phyloP scores from a whole-genome alignment of 2,888 invertebrate species.

The Acleris holmiana region DNA sequence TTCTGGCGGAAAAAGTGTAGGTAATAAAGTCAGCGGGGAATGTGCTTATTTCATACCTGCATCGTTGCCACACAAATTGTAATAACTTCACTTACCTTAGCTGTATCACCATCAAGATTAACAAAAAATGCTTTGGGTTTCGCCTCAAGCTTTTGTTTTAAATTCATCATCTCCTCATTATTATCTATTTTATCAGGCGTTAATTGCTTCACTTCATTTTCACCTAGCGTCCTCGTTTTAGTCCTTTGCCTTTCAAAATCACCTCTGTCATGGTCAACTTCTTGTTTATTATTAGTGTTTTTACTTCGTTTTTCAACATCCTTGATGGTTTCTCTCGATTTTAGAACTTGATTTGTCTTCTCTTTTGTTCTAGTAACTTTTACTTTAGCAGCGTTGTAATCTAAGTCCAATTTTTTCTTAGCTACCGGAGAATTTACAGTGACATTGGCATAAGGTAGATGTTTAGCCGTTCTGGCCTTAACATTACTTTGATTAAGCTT shows the following conservation, averaged over 20 bases:
- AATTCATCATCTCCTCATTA: conserved; percentile 68
- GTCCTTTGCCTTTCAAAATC: conserved; percentile 56
- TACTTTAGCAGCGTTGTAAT: conserved; percentile 10
- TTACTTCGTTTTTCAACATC: conserved; percentile 13
- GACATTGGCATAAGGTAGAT: conserved; percentile 55
- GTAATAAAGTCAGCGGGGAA: no score
- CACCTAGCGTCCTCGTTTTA: conserved; percentile 74
- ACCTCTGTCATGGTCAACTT: conserved; percentile 40
- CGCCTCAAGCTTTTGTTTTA: conserved; percentile 59
- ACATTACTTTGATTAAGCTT: conserved; percentile 43
- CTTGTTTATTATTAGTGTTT: conserved; percentile 38
- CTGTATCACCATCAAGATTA: conserved; percentile 57
- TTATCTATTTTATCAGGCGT: conserved; percentile 63
- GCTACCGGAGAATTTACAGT: conserved; percentile 68
- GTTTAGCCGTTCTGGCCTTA: conserved; percentile 45
- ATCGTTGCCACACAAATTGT: not conserved
- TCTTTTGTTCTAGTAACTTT: conserved; percentile 4
- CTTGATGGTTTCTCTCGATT: conserved; percentile 37
- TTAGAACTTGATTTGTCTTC: conserved; percentile 39
- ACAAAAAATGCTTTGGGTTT: conserved; percentile 74
- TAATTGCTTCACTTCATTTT: conserved; percentile 71
- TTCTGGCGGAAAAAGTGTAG: no score
- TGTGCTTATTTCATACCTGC: no score
- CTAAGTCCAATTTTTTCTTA: conserved; percentile 43
- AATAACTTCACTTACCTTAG: conserved; percentile 44